Percentiles rank a stretch among this genome's conserved stretches.
These are phyloP conservation scores for Stomatorhinus ivindoensis DNA, from an alignment of 2,113 vertebrate species.

Conservation along the genomic window DNA sequence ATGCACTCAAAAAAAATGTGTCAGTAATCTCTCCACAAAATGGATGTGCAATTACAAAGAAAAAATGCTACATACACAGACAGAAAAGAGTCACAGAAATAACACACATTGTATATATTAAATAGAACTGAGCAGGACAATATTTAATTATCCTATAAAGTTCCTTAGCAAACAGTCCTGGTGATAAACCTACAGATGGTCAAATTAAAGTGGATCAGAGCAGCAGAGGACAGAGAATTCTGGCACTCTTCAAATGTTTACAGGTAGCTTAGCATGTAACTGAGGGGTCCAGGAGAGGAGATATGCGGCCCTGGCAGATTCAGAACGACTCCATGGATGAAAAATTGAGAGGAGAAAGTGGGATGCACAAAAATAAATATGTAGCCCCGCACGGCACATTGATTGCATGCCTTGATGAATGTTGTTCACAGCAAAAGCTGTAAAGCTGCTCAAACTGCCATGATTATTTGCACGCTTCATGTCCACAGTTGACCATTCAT, in stretches of 20 bases:
- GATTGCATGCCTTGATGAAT: slow-evolving; percentile 12
- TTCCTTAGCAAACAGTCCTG: background rate
- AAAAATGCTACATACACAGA: background rate
- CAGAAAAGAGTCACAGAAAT: background rate
- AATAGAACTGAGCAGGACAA: background rate
- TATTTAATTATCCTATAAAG: slow-evolving; percentile 12
- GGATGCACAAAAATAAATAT: background rate
- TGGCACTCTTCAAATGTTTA: slow-evolving; percentile 10
- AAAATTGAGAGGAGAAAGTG: background rate
- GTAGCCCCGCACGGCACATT: background rate
- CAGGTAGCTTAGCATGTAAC: slow-evolving; percentile 3
- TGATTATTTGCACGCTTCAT: background rate
- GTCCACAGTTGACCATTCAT: slow-evolving; percentile 14
- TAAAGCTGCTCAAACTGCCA: background rate
- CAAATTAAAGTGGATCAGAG: slow-evolving; percentile 18
- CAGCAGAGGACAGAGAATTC: background rate
- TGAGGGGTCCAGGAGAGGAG: background rate
- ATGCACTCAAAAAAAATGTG: background rate
- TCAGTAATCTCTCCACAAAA: background rate
- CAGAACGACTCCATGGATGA: background rate
- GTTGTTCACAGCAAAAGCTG: background rate
- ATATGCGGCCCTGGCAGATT: background rate
- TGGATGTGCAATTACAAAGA: background rate
- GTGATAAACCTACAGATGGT: slow-evolving; percentile 15
- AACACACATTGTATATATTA: background rate